These are phyloP conservation scores for Ramphastos sulfuratus DNA, from an alignment of 2,113 vertebrate genomes.

Conservation along the genomic window DNA sequence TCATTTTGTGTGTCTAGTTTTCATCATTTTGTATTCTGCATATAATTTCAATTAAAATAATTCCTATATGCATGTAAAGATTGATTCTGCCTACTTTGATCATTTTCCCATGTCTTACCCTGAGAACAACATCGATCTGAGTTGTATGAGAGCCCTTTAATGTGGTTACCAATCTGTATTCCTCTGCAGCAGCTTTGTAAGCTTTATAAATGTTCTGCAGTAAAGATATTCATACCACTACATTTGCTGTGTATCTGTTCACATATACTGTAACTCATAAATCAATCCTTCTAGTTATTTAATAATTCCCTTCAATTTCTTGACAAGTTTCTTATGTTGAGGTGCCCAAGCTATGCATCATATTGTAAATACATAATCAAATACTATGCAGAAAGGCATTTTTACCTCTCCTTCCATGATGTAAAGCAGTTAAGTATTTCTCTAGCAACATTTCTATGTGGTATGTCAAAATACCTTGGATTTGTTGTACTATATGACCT, in stretches of 20 bases:
- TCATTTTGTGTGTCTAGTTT: rapidly evolving
- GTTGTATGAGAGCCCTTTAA: neutral
- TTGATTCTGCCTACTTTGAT: neutral
- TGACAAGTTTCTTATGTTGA: neutral
- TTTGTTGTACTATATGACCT: neutral
- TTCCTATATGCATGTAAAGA: neutral
- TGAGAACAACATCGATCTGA: neutral
- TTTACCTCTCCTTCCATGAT: neutral
- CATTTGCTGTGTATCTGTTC: neutral
- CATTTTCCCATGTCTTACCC: neutral
- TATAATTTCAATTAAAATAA: neutral
- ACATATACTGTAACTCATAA: neutral
- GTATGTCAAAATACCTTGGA: neutral
- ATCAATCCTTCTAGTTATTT: neutral
- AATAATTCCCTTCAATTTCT: neutral
- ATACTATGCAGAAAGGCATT: neutral
- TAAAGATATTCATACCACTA: neutral
- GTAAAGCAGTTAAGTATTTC: neutral
- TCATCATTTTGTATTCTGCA: rapidly evolving
- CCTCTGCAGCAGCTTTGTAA: neutral
- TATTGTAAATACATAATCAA: neutral
- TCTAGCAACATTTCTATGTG: neutral
- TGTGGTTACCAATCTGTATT: neutral
- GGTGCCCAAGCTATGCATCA: neutral
- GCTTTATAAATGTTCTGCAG: neutral